Percentiles rank a stretch among this genome's conserved stretches.
These are phyloP conservation scores for Meriones unguiculatus DNA, from an alignment of 2,113 vertebrate genomes.

Conservation along the genomic window DNA sequence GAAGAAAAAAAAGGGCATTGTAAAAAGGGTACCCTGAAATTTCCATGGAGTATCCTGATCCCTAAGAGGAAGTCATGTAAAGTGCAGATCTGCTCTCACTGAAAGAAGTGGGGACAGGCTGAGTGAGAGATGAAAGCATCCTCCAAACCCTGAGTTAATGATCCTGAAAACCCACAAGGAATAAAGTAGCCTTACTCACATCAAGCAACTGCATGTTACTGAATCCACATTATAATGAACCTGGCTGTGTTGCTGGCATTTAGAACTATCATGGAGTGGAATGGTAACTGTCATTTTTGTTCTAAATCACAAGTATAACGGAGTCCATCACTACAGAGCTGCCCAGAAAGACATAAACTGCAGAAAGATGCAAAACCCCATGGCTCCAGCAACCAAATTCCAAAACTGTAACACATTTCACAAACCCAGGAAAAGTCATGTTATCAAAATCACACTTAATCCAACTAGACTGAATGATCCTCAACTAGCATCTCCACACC, in stretches of 20 bases:
- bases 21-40: neutral
- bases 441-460: constrained; percentile 53
- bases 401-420: neutral
- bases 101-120: neutral
- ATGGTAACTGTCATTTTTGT: neutral
- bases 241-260: constrained; percentile 22
- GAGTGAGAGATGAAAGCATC: constrained; percentile 46
- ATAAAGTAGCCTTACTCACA: constrained; percentile 59
- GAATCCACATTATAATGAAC: constrained; percentile 56
- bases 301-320: constrained; percentile 7
- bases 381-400: neutral
- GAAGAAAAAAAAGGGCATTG: neutral
- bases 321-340: neutral
- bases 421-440: constrained; percentile 26
- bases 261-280: neutral
- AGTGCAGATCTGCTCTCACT: constrained; percentile 22
- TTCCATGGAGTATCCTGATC: neutral
- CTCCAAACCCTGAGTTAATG: constrained; percentile 65
- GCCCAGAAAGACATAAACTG: neutral
- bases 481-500: neutral
- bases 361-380: neutral
- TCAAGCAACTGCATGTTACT: constrained; percentile 36
- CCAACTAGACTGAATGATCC: neutral
- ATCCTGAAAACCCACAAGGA: constrained; percentile 67
- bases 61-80: neutral